Evolutionary conservation across 2,113 vertebrate species (phyloP).

Genomic region (Melierax canorus): DNA sequence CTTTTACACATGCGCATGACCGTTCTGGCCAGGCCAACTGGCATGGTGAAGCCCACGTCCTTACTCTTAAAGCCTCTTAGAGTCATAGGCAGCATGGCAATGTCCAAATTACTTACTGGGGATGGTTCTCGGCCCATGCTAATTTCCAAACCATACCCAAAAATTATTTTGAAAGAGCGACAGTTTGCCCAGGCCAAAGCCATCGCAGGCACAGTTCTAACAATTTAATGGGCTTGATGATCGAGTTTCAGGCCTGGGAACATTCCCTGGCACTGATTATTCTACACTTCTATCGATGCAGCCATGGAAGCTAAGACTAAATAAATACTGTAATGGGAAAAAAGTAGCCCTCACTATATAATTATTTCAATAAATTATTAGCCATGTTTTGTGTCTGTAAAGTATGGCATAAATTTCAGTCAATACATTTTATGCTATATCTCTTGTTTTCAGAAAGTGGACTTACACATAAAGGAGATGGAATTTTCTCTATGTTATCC

Average conservation of each 20-base stretch:
- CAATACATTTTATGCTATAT: background rate
- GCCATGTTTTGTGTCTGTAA: background rate
- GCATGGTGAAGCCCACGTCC: background rate
- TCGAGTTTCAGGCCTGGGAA: slow-evolving; percentile 18
- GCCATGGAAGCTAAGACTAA: slow-evolving; percentile 6
- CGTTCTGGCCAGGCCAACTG: background rate
- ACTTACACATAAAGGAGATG: background rate
- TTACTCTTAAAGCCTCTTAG: background rate
- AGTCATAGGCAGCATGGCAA: background rate
- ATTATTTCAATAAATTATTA: slow-evolving; percentile 16
- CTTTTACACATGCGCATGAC: background rate
- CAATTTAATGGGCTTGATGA: background rate
- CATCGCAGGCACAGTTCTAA: background rate
- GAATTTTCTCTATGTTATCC: slow-evolving; percentile 3
- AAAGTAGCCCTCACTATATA: background rate
- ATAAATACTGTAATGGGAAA: slow-evolving; percentile 18
- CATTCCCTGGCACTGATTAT: slow-evolving; percentile 22
- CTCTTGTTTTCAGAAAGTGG: background rate
- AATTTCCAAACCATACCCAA: slow-evolving; percentile 9
- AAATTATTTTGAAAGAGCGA: slow-evolving; percentile 24
- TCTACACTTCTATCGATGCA: background rate
- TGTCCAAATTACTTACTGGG: background rate
- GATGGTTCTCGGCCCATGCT: background rate
- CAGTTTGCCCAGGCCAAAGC: slow-evolving; percentile 19
- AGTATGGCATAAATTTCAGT: background rate